Conservation (phyloP, 2,797 vertebrate genomes). For the Pantherophis alleghaniensis region DNA sequence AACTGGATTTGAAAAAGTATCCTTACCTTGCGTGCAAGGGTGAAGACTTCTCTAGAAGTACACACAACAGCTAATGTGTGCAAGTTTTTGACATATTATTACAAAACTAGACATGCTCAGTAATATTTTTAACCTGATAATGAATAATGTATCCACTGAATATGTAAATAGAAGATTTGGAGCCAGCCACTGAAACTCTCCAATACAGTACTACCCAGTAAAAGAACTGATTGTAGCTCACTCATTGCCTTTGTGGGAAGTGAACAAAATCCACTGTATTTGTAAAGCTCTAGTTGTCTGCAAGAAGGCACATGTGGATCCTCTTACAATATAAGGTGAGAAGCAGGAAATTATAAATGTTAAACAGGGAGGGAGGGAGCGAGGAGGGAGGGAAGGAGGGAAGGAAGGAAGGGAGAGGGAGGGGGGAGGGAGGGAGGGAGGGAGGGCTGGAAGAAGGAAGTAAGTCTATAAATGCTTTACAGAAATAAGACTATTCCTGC, state of each 20-base stretch:
- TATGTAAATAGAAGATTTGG: background rate
- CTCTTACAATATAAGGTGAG: background rate
- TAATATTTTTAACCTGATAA: background rate
- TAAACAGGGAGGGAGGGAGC: background rate
- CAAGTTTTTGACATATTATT: background rate
- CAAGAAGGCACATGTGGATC: background rate
- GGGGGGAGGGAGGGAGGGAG: background rate
- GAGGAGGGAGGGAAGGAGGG: background rate
- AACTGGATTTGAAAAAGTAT: background rate
- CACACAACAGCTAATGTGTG: background rate
- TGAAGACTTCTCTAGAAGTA: background rate
- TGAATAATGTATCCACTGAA: background rate
- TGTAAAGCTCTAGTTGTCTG: background rate
- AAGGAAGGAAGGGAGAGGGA: accelerated
- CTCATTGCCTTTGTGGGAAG: background rate
- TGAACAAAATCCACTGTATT: background rate
- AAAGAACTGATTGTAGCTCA: background rate
- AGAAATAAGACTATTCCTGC: background rate
- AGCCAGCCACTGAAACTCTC: background rate
- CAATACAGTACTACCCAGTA: background rate
- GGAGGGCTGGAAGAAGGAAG: background rate
- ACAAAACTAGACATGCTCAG: background rate
- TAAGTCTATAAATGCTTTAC: constrained; percentile 14
- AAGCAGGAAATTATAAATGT: background rate
- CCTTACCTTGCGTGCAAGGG: background rate